Evolutionary conservation across 2,888 invertebrate species (phyloP).

Genomic region (Dolichomitus sp.): DNA sequence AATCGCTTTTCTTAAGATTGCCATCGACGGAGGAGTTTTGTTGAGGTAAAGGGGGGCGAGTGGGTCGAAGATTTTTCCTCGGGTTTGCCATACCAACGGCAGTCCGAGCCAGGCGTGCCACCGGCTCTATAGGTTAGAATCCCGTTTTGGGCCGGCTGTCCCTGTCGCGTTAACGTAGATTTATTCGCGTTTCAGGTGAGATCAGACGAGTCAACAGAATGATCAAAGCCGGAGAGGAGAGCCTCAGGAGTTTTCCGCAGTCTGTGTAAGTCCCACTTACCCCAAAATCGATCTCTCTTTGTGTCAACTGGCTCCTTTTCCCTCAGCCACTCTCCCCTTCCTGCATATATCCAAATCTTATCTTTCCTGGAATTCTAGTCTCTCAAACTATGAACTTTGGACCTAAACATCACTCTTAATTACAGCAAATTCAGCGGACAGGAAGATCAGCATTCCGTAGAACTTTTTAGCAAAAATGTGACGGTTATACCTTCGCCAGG

Average conservation of each 20-base stretch:
- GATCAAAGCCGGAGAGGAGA: slow-evolving; percentile 78
- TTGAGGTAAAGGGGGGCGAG: slow-evolving; percentile 46
- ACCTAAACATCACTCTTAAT: not conserved
- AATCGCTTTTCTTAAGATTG: not conserved
- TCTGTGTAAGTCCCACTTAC: slow-evolving; percentile 74
- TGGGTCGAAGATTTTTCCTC: slow-evolving; percentile 20
- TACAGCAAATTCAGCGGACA: slow-evolving; percentile 88
- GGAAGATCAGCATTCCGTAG: slow-evolving; percentile 88
- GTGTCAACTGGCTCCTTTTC: slow-evolving; percentile 2
- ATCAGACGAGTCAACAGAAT: slow-evolving; percentile 65
- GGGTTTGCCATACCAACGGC: slow-evolving; percentile 33
- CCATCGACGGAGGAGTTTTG: slow-evolving; percentile 19
- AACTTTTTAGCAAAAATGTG: slow-evolving; percentile 89
- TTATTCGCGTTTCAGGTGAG: slow-evolving; percentile 49
- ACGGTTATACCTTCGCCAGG: slow-evolving; percentile 91
- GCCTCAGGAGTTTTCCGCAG: slow-evolving; percentile 73
- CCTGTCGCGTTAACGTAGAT: slow-evolving; percentile 30
- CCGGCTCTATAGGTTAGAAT: slow-evolving; percentile 71
- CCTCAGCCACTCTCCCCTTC: not conserved
- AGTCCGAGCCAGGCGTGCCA: slow-evolving; percentile 66
- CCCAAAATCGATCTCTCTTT: slow-evolving; percentile 25
- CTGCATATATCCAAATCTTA: not conserved
- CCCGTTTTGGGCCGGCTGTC: slow-evolving; percentile 15
- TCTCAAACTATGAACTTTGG: not conserved
- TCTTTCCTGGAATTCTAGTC: not conserved